Evolutionary conservation across 2,797 vertebrate species (phyloP).

Genomic region (Alfaro cultratus): DNA sequence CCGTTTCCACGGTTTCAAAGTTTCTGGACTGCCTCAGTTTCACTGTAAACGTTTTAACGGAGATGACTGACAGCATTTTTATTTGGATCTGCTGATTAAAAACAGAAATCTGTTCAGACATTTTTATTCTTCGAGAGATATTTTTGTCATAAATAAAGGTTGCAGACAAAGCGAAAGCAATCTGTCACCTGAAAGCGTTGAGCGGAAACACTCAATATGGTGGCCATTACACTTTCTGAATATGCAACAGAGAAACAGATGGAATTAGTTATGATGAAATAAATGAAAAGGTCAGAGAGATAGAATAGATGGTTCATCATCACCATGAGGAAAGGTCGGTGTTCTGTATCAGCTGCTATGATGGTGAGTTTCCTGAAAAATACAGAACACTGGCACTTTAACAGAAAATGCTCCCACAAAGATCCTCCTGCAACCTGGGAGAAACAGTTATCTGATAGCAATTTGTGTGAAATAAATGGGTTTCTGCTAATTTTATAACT

Average conservation of each 20-base stretch:
- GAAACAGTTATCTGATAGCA: background rate
- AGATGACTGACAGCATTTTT: background rate
- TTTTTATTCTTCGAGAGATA: background rate
- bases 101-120: background rate
- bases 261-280: background rate
- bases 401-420: background rate
- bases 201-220: background rate
- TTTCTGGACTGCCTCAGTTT: background rate
- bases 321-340: background rate
- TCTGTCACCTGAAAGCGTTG: background rate
- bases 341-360: background rate
- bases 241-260: background rate
- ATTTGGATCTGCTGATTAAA: background rate
- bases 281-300: background rate
- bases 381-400: background rate
- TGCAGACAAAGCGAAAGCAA: background rate
- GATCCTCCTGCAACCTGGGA: background rate
- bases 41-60: background rate
- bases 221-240: background rate
- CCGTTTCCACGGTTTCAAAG: background rate
- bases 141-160: background rate
- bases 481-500: constrained; percentile 38
- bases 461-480: constrained; percentile 20
- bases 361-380: background rate
- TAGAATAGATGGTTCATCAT: background rate